phyloP scores from a whole-genome alignment of 2,113 vertebrate genomes.

The Herpetotheres cachinnans region DNA sequence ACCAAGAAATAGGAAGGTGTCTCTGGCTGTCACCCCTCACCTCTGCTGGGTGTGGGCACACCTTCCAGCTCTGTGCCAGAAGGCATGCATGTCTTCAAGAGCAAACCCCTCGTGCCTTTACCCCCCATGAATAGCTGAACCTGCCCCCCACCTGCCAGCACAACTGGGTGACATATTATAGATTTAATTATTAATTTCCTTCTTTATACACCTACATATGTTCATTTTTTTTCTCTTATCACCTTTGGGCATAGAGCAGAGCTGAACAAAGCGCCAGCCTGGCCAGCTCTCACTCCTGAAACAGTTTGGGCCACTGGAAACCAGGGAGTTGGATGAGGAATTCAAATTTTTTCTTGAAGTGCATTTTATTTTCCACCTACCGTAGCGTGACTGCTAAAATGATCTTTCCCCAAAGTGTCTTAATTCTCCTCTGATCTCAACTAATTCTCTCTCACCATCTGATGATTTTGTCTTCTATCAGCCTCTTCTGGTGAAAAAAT shows the following conservation, averaged over 20 bases:
- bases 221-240: background rate
- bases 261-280: background rate
- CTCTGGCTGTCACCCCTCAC: background rate
- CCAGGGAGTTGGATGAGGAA: background rate
- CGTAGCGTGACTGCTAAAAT: background rate
- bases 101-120: background rate
- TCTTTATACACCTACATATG: background rate
- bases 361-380: background rate
- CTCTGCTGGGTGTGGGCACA: background rate
- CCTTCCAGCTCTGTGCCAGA: background rate
- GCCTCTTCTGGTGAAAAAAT: background rate
- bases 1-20: background rate
- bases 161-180: background rate
- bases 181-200: background rate
- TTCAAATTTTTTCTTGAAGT: background rate
- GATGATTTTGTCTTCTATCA: background rate
- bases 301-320: background rate
- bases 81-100: accelerated
- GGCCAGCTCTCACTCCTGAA: background rate
- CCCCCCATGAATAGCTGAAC: background rate
- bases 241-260: background rate
- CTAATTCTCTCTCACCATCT: background rate
- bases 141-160: background rate
- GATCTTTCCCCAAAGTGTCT: background rate
- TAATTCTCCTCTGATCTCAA: background rate